Conservation (phyloP, 2,888 invertebrate species). For the Cartodere bifasciata region DNA sequence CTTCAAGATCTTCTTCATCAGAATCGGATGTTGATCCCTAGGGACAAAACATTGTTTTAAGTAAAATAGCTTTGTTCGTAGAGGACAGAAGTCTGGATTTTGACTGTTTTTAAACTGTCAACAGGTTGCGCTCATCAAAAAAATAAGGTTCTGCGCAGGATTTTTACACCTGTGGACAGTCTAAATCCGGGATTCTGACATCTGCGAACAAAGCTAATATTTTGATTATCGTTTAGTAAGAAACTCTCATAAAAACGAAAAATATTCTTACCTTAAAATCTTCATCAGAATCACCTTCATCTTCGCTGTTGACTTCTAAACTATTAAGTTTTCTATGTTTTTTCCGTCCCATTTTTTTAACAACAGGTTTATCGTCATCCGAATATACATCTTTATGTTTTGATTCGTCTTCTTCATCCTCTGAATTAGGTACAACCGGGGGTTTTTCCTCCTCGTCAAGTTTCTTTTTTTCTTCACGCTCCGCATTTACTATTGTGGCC, state of each 20-base stretch:
- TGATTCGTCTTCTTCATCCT: slow-evolving; percentile 12
- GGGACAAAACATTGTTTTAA: too few relatives aligned
- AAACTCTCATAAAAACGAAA: slow-evolving; percentile 1
- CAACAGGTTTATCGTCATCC: slow-evolving; percentile 29
- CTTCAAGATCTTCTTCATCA: slow-evolving; percentile 45
- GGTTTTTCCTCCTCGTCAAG: slow-evolving; percentile 14
- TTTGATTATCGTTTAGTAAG: too few relatives aligned
- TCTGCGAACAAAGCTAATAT: too few relatives aligned
- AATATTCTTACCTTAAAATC: slow-evolving; percentile 58
- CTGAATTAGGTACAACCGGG: slow-evolving; percentile 15
- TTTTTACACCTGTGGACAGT: too few relatives aligned
- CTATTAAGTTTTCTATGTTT: slow-evolving; percentile 68
- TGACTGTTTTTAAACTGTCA: too few relatives aligned
- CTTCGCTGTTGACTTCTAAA: slow-evolving; percentile 44
- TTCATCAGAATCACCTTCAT: slow-evolving; percentile 77
- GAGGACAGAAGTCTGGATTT: too few relatives aligned
- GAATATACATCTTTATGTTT: slow-evolving; percentile 26
- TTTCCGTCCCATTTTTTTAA: slow-evolving; percentile 40
- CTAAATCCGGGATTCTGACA: too few relatives aligned
- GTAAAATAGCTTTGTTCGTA: too few relatives aligned
- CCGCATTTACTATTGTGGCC: slow-evolving; percentile 73
- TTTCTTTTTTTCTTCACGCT: slow-evolving; percentile 47
- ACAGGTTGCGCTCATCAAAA: too few relatives aligned
- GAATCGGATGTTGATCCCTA: slow-evolving; percentile 35
- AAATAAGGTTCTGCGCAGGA: too few relatives aligned